Base-by-base conservation (phyloP, 2,888 invertebrate species). In the Leptopterna dolabrata region DNA sequence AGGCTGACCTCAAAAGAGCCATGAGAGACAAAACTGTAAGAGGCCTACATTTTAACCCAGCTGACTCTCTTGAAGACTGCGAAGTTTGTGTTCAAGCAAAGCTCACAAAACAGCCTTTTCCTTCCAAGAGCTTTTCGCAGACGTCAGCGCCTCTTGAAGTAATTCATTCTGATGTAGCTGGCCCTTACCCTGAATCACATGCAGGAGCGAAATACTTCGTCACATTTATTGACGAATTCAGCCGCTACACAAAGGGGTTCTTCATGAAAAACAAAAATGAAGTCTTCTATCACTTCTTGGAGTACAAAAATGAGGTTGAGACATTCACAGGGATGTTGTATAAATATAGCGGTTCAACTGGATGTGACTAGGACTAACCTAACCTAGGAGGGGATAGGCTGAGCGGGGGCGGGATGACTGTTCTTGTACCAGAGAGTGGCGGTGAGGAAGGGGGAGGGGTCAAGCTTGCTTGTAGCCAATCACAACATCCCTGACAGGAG, bases 231-330 rank as follows among this genome's bases (percentile, higher is more conserved):
- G 82, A 82, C 36, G 82, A 82, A 63, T 51, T 6, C 29, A 55
- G n/a, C 4, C 27, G 82, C 13, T 82, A 63, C 63, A 63, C 63
- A 0, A 14, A 63, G 63, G 13, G 55, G n/a, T 82, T 27, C n/a
- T 73, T 16, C 43, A n/a, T 78, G 16, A 45, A 78, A 24, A 0
- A 41, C 0, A 91, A 90, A 86, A 80, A 73, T 63, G 89, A 91
- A 47, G 90, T 90, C 9, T 71, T 89, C 11, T 27, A 89, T 43
- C 78, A 14, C 36, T 88, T 89, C 27, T 88, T 88, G 84, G 88
- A 90, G 80, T 90, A 76, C 70, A 86, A 88, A 13, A 78, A 87
- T 19, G 36, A 89, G n/a, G 89, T 90, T 19, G 89, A 90, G 78
- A 55, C n/a, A n/a, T n/a, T n/a, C n/a, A n/a, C n/a, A n/a, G n/a